Conservation (phyloP, 2,888 invertebrate genomes). For the Euclidia mi region DNA sequence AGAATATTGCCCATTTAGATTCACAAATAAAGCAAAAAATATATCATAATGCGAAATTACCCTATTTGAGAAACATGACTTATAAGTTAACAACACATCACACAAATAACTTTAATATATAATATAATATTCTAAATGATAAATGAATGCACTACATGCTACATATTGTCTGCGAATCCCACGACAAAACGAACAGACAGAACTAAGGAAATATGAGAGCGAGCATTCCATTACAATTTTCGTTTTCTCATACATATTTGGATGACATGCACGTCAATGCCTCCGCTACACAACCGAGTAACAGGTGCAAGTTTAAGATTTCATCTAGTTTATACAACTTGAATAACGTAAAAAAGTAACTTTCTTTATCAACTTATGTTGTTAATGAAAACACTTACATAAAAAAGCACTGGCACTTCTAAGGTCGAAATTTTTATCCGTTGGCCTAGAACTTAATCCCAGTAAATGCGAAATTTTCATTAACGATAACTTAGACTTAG, state of each 20-base stretch:
- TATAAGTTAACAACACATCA: no score
- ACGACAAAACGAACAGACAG: constrained; percentile 7
- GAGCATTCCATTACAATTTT: constrained; percentile 16
- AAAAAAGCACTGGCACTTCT: background rate
- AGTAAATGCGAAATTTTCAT: no score
- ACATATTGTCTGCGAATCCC: constrained; percentile 2
- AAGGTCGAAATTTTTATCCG: no score
- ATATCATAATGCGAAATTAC: no score
- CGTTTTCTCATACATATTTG: constrained; percentile 42
- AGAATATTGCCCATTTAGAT: no score
- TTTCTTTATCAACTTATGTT: background rate
- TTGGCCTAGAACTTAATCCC: no score
- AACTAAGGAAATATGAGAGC: constrained; percentile 15
- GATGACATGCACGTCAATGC: constrained; percentile 17
- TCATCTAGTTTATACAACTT: constrained; percentile 26
- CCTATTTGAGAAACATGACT: no score
- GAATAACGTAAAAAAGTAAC: constrained; percentile 4
- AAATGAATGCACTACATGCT: background rate
- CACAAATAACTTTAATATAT: no score
- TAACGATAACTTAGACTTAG: no score
- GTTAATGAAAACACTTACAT: constrained; percentile 9
- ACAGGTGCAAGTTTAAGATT: constrained; percentile 53
- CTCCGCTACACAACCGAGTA: constrained; percentile 24
- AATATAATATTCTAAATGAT: no score
- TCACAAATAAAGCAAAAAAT: no score